Conservation (phyloP, 2,797 vertebrate species). For the Chanos chanos region DNA sequence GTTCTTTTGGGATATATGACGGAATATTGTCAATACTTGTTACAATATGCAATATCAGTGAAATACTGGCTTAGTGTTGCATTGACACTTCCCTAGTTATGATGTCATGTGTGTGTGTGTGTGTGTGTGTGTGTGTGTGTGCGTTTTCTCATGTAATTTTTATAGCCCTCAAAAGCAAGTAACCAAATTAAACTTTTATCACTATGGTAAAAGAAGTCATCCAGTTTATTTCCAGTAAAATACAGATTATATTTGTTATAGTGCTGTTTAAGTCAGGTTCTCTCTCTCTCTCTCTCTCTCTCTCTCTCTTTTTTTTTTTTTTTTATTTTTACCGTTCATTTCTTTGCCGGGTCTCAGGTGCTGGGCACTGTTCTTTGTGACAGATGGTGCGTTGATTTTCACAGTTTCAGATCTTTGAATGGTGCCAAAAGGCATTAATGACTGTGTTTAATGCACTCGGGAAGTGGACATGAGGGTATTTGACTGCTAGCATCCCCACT, state of each 20-base stretch:
- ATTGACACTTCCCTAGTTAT: too few relatives aligned
- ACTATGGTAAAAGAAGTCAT: too few relatives aligned
- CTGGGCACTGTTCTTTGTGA: neutral
- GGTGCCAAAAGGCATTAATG: constrained; percentile 6
- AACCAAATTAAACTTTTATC: too few relatives aligned
- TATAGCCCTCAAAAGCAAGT: too few relatives aligned
- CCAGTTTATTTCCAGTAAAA: too few relatives aligned
- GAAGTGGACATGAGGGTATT: neutral
- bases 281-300: neutral
- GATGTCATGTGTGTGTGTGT: neutral
- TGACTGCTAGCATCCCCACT: neutral
- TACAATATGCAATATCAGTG: too few relatives aligned
- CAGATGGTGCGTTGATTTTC: constrained; percentile 19
- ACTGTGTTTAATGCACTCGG: neutral
- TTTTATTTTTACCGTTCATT: neutral
- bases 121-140: neutral
- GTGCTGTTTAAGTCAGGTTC: neutral
- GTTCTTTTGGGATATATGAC: too few relatives aligned
- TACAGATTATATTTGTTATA: too few relatives aligned
- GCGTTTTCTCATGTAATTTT: too few relatives aligned
- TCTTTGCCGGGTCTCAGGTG: neutral
- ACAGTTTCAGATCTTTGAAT: constrained; percentile 15
- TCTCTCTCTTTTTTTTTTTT: neutral
- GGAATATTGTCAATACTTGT: too few relatives aligned
- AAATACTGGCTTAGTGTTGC: too few relatives aligned